Base-by-base conservation (phyloP, 2,113 vertebrate species). In the Plecotus auritus region DNA sequence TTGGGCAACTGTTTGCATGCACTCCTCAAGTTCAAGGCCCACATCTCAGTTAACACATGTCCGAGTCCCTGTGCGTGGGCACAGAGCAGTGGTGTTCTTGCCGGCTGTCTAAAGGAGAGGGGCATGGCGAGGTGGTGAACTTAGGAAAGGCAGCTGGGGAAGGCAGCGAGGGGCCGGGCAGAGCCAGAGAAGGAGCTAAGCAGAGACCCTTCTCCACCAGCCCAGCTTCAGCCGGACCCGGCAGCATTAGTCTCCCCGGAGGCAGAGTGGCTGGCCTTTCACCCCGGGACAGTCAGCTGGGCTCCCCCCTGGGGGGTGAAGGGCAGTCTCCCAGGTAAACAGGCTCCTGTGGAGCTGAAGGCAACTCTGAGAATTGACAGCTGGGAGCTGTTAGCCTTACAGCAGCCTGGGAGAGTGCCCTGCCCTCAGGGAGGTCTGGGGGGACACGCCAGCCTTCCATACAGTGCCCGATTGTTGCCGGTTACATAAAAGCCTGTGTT, bases 1-100 rank as follows among this genome's bases (percentile, higher is more conserved):
- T 42, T 59, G 49, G 80, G 73, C 16, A 4, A 64, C 74, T 83
- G 23, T 54, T 51, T 47, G 23, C 17, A 23, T 1, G 3, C 32
- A 3, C 26, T 74, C 59, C 54, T 51, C 51, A 37, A 30, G 64
- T 42, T 35, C 37, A 9, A 87, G 70, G 80, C 14, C 37, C 67
- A 47, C 2, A 13, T 42, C 22, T 42, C 13, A 2, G 64, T 23
- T 22, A 30, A 23, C 22, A 32, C 0, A 2, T 13, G 17, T 37
- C 30, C 13, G 37, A 0, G 45, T 10, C 30, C 40, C 76, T 5
- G 1, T 7, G 1, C 40, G 20, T 18, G 14, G 32, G 49, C 49
- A 26, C 8, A 0, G 2, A 0, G 54, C 16, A 7, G 35, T 18
- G 14, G 7, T 4, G 3, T 11, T 30, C 56, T 74, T 1, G 10